A percentile compares a stretch with the other conserved stretches of the same genome.
Evolutionary conservation across 2,888 invertebrate genomes (phyloP).

Genomic region (Drosophila atripex): DNA sequence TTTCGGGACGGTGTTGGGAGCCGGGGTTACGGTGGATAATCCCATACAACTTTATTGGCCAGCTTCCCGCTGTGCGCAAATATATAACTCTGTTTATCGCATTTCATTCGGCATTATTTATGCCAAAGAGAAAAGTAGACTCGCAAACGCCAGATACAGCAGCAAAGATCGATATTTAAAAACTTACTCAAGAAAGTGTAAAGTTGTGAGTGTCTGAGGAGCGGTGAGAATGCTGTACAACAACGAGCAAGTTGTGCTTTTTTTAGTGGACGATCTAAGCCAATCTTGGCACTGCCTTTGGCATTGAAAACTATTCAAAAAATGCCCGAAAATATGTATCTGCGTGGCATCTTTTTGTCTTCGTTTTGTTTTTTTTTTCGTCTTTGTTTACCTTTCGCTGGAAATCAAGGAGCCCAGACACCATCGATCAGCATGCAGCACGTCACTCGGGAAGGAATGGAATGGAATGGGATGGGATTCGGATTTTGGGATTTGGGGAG

Average conservation of each 20-base stretch:
- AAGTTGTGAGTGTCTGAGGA: neutral
- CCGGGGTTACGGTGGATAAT: constrained; percentile 46
- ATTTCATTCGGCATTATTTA: constrained; percentile 74
- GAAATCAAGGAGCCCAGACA: constrained; percentile 56
- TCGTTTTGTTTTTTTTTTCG: constrained; percentile 27
- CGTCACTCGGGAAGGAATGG: constrained; percentile 40
- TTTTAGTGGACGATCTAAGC: constrained; percentile 23
- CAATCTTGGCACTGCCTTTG: constrained; percentile 45
- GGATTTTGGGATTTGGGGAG: constrained; percentile 24
- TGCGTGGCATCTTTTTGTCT: constrained; percentile 61
- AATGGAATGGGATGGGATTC: constrained; percentile 8
- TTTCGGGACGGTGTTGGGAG: neutral
- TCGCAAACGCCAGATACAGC: neutral
- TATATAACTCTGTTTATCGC: constrained; percentile 70
- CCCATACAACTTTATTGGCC: constrained; percentile 68
- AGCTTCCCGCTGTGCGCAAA: constrained; percentile 65
- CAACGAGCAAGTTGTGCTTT: constrained; percentile 31
- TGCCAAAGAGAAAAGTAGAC: constrained; percentile 56
- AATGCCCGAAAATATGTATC: constrained; percentile 57
- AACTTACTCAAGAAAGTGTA: neutral
- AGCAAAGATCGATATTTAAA: neutral
- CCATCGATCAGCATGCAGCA: constrained; percentile 73
- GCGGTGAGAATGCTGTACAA: constrained; percentile 5
- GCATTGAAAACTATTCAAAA: constrained; percentile 75
- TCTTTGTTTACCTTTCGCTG: constrained; percentile 58